Evolutionary conservation across 2,797 vertebrate genomes (phyloP), one percentile per base, ranked within the genome.

Genomic region (Thripadectes ignobilis): DNA sequence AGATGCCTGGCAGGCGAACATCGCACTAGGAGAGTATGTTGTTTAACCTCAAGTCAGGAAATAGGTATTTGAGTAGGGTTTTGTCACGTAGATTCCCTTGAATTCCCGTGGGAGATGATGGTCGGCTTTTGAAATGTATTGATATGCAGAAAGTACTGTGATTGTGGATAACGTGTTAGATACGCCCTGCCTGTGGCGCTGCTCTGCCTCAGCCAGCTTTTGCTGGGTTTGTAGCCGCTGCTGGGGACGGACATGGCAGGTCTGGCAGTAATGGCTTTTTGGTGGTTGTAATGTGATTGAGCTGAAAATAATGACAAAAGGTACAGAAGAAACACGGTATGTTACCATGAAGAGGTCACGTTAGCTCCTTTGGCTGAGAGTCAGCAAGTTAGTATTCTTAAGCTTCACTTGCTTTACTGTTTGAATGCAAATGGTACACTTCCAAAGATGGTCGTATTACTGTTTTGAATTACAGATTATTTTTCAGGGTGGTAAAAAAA

Each of bases 271-370:
- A 21, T 24, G n/a, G 4, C 34, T 22, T 49, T 27, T 46, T 63
- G 58, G 27, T 67, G 22, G 17, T 14, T 82, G 52, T 71, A 9
- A 23, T 78, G 62, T 75, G 36, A 17, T 17, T 43, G 59, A 57
- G 43, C 41, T 39, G 49, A 43, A 88, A 32, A 19, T 55, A 75
- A 22, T 14, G 38, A 32, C 2, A 26, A 4, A 30, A 66, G 16
- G 0, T 49, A 2, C 3, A 24, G 39, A 54, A 34, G 14, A n/a
- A 78, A 34, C 2, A 3, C 2, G 14, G 45, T 73, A 20, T 30
- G 23, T 49, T 73, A 5, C 12, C 1, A 1, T 9, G 2, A 32
- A 51, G 46, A 41, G 2, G 10, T 62, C 1, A 0, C 26, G 14
- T 39, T 46, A 27, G 15, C 9, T 77, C 10, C 22, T 26, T 93